Evolutionary conservation across 2,797 vertebrate genomes (phyloP).

Genomic region (Aplochiton taeniatus): DNA sequence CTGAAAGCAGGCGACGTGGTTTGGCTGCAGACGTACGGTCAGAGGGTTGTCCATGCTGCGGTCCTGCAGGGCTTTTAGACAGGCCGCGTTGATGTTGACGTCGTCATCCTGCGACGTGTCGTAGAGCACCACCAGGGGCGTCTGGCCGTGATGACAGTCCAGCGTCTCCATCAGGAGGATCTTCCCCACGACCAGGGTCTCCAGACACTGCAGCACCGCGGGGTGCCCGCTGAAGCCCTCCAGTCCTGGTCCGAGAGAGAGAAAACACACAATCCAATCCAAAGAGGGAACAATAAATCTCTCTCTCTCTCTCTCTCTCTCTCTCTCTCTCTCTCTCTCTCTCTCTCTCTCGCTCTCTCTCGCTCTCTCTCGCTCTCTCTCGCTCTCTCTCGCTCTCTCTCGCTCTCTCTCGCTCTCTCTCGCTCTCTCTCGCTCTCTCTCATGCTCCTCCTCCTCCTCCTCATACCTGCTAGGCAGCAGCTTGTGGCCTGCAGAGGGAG

Average conservation of each 20-base stretch:
- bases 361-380: too few species aligned
- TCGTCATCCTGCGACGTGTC: conserved; percentile 92
- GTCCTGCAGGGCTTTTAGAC: conserved; percentile 84
- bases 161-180: conserved; percentile 90
- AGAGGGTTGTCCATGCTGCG: conserved; percentile 82
- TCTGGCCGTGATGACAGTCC: conserved; percentile 68
- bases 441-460: conserved; percentile 34
- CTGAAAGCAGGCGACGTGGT: too few species aligned
- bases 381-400: neutral
- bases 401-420: conserved; percentile 32
- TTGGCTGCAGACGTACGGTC: conserved; percentile 68
- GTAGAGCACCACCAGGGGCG: conserved; percentile 84
- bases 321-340: too few species aligned
- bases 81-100: conserved; percentile 86
- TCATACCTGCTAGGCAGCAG: conserved; percentile 91
- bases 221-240: conserved; percentile 82
- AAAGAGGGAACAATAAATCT: too few species aligned
- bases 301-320: too few species aligned
- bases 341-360: too few species aligned
- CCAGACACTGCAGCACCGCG: conserved; percentile 78
- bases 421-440: neutral
- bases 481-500: conserved; percentile 89
- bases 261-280: neutral
- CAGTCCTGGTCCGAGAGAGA: conserved; percentile 76
- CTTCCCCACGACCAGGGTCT: conserved; percentile 80